A percentile compares a stretch with the other conserved stretches of the same genome.
Evolutionary conservation across 2,797 vertebrate genomes (phyloP).

Genomic region (Pogoniulus pusillus): DNA sequence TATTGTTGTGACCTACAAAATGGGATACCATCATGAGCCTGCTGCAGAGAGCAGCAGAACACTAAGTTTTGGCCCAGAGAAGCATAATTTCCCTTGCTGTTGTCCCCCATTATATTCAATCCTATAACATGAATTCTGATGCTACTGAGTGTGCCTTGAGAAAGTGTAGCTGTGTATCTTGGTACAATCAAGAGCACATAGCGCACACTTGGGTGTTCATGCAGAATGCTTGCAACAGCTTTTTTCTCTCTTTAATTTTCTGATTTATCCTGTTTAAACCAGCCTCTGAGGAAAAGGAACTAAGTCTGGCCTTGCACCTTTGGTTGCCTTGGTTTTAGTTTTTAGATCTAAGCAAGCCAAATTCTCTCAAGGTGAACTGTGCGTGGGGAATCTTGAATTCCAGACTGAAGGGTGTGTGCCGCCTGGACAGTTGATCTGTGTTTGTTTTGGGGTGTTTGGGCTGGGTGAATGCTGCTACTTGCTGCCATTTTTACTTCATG

Average conservation of each 20-base stretch:
- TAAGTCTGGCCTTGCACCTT: neutral
- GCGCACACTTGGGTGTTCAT: neutral
- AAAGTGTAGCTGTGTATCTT: neutral
- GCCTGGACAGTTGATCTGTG: neutral
- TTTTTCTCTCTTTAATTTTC: neutral
- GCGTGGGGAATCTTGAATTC: neutral
- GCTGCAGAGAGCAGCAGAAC: neutral
- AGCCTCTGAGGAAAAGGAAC: neutral
- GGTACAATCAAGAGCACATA: neutral
- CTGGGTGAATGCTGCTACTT: neutral
- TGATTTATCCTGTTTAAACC: neutral
- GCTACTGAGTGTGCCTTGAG: neutral
- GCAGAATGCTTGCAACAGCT: neutral
- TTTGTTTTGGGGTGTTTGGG: neutral
- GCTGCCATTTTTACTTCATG: neutral
- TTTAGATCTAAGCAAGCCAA: neutral
- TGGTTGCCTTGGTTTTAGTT: neutral
- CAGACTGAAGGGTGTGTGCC: neutral
- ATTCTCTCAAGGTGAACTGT: neutral
- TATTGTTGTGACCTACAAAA: neutral
- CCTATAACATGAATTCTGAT: neutral
- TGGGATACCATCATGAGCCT: neutral
- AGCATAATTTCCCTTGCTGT: neutral
- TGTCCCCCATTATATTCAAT: neutral
- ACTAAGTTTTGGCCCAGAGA: neutral